Percentiles rank a stretch among this genome's conserved stretches.
These are phyloP conservation scores for Hycleus cichorii DNA, from an alignment of 1,140 invertebrate species.

Conservation along the genomic window DNA sequence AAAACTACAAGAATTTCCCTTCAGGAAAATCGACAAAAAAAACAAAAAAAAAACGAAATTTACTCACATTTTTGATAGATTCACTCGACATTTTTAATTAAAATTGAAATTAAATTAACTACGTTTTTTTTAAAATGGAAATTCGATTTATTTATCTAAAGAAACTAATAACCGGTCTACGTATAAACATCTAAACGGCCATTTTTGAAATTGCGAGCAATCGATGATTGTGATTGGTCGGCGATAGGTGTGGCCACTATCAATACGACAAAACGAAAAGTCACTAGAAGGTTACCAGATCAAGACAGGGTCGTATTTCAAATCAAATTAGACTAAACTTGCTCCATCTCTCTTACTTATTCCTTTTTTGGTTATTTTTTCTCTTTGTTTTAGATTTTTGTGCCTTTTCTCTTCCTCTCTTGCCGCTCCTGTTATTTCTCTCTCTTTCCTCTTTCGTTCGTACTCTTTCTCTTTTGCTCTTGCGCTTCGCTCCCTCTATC, in stretches of 20 bases:
- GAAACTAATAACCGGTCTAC: background rate
- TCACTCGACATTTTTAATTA: conserved; percentile 39
- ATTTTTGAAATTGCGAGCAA: background rate
- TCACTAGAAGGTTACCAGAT: too few relatives aligned
- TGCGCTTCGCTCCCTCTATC: too few relatives aligned
- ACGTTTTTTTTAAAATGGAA: background rate
- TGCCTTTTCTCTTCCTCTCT: too few relatives aligned
- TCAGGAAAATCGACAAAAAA: background rate
- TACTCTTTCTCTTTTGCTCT: too few relatives aligned
- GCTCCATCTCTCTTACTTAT: too few relatives aligned
- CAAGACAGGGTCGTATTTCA: too few relatives aligned
- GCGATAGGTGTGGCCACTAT: background rate
- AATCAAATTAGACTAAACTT: too few relatives aligned
- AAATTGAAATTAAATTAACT: background rate
- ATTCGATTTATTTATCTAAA: background rate
- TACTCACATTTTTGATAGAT: conserved; percentile 41
- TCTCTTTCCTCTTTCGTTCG: too few relatives aligned
- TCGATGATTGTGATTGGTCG: background rate
- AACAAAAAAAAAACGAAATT: conserved; percentile 1
- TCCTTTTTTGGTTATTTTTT: too few relatives aligned
- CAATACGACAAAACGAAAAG: too few relatives aligned
- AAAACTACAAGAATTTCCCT: conserved; percentile 52
- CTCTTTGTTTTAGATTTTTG: too few relatives aligned
- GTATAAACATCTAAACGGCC: background rate
- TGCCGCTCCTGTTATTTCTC: too few relatives aligned